phyloP scores from a whole-genome alignment of 2,888 invertebrate genomes.

The Parnassius orleans region DNA sequence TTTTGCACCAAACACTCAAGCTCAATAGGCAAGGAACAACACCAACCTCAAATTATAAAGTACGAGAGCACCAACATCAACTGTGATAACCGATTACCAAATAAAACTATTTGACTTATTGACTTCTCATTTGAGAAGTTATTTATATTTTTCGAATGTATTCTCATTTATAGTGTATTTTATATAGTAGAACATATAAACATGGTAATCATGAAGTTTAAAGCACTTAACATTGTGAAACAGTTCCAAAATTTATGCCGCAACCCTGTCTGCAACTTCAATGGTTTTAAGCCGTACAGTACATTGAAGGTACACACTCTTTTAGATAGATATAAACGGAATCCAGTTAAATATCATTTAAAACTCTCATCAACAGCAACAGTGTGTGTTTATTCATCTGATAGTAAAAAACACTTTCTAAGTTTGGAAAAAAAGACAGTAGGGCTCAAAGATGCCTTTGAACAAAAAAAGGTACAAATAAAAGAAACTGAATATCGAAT shows the following conservation, averaged over 20 bases:
- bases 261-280: conserved; percentile 38
- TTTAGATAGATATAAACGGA: conserved; percentile 34
- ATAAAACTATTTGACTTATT: background rate
- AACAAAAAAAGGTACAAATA: conserved; percentile 82
- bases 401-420: conserved; percentile 63
- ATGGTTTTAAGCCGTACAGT: conserved; percentile 33
- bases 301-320: conserved; percentile 29
- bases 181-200: conserved; percentile 5
- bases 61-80: too few species aligned
- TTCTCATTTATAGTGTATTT: conserved; percentile 7
- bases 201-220: conserved; percentile 50
- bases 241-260: conserved; percentile 42
- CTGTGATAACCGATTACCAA: background rate
- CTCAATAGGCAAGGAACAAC: too few species aligned
- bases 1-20: too few species aligned
- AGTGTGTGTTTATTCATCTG: conserved; percentile 58
- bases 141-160: conserved; percentile 4
- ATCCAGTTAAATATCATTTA: conserved; percentile 38
- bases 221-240: conserved; percentile 46
- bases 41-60: too few species aligned
- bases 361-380: conserved; percentile 43
- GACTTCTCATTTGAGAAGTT: background rate
- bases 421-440: conserved; percentile 72
- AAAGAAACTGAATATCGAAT: conserved; percentile 80
- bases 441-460: conserved; percentile 79